Percentiles rank a stretch among this genome's conserved stretches.
phyloP scores from a whole-genome alignment of 2,888 invertebrate genomes.

The Caenorhabditis auriculariae region DNA sequence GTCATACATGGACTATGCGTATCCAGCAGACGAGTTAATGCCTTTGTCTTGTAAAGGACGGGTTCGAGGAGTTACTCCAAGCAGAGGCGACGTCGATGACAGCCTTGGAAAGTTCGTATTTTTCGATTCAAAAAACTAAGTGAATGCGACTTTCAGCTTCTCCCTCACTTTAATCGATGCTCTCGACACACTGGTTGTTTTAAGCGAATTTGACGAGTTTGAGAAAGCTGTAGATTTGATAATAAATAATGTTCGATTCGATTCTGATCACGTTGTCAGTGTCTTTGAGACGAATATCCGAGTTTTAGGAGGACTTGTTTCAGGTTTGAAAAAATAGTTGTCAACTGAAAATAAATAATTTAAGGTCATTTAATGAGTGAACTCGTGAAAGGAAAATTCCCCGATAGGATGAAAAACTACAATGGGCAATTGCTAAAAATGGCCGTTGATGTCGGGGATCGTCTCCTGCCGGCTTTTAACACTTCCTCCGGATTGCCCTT shows the following conservation, averaged over 20 bases:
- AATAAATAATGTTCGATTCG: slow-evolving; percentile 83
- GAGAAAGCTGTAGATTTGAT: slow-evolving; percentile 85
- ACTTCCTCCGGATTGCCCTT: slow-evolving; percentile 95
- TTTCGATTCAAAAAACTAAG: background rate
- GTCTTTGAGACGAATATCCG: slow-evolving; percentile 98
- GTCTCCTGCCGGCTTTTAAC: slow-evolving; percentile 94
- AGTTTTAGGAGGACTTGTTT: slow-evolving; percentile 79
- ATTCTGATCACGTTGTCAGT: slow-evolving; percentile 90
- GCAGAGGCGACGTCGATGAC: slow-evolving; percentile 93
- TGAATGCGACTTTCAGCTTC: slow-evolving; percentile 73
- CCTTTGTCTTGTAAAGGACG: slow-evolving; percentile 91
- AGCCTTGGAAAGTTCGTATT: slow-evolving; percentile 89
- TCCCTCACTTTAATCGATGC: slow-evolving; percentile 92
- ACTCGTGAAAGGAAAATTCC: slow-evolving; percentile 76
- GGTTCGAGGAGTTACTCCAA: slow-evolving; percentile 83
- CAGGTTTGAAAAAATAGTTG: slow-evolving; percentile 48
- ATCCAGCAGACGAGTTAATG: slow-evolving; percentile 97
- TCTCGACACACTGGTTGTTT: slow-evolving; percentile 83
- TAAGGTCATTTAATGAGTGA: slow-evolving; percentile 83
- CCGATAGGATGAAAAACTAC: slow-evolving; percentile 64
- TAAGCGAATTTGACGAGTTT: slow-evolving; percentile 91
- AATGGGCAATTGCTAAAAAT: slow-evolving; percentile 75
- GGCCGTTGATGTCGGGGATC: slow-evolving; percentile 88
- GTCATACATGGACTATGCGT: slow-evolving; percentile 90
- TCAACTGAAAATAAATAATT: no score